Evolutionary conservation across 2,113 vertebrate genomes (phyloP).

Genomic region (Zosterops borbonicus): DNA sequence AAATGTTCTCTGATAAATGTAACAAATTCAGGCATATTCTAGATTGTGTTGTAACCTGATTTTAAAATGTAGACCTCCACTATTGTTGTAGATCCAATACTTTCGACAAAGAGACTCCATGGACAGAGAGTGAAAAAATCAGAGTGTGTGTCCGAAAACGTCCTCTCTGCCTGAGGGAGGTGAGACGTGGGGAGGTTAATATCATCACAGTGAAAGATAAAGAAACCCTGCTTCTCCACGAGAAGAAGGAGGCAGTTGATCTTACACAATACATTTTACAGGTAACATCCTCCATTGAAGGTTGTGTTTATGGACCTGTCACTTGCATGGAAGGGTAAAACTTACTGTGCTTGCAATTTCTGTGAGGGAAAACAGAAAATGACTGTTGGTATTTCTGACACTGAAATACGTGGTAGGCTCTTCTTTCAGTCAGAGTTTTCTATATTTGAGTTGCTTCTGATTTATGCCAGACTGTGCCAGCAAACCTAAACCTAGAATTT

Average conservation of each 20-base stretch:
- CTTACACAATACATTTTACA: slow-evolving; percentile 88
- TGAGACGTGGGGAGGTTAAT: slow-evolving; percentile 80
- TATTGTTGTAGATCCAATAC: slow-evolving; percentile 59
- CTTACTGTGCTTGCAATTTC: background rate
- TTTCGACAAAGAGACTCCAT: slow-evolving; percentile 69
- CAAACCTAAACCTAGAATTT: background rate
- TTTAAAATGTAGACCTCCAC: background rate
- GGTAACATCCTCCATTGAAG: slow-evolving; percentile 65
- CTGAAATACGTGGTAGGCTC: background rate
- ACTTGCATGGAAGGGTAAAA: background rate
- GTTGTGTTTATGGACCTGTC: background rate
- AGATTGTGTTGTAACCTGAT: background rate
- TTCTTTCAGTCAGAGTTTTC: background rate
- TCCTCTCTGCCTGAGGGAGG: slow-evolving; percentile 79
- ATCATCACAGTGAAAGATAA: slow-evolving; percentile 79
- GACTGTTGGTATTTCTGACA: background rate
- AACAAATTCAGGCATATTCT: background rate
- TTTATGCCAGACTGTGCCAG: background rate
- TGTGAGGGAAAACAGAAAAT: background rate
- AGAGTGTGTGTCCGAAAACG: slow-evolving; percentile 90
- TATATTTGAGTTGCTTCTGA: background rate
- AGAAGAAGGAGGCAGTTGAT: slow-evolving; percentile 89
- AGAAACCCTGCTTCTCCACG: slow-evolving; percentile 83
- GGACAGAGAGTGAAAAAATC: slow-evolving; percentile 81
- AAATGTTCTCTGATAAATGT: background rate